Evolutionary conservation across 1,140 invertebrate genomes (phyloP), one percentile per base, ranked within the genome.

Genomic region (Hycleus phaleratus): DNA sequence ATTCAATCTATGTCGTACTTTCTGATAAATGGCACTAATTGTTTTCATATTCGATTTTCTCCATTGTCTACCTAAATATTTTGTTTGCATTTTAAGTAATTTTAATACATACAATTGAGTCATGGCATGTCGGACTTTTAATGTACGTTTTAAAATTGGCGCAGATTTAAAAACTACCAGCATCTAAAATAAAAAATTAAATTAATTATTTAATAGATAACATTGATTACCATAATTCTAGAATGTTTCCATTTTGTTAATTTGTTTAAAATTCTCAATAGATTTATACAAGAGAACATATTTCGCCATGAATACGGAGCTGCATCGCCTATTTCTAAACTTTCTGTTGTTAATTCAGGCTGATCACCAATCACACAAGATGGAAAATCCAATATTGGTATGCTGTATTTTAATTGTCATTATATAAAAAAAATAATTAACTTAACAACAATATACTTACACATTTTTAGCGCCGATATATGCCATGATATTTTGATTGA

Each of bases 201-300:
- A 42, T 6, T 45, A 46, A 10, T 42, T n/a, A 26, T 54, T n/a
- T 26, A 8, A 11, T 42, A n/a, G 25, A 43, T 9, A 54, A 32
- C 2, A n/a, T 24, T 46, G 12, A 52, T 71, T 74, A 88, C 86
- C 95, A 99, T 99, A 26, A 98, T 98, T 63, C 97, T 83, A 25
- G 95, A 97, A 75, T 98, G 95, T 75, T 98, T 99, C 93, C 95
- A 98, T 75, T 99, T 99, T 38, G 95, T 98, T 42, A 99, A 78
- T 79, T 99, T 99, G 74, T 99, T 99, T 24, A 99, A 81, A 68
- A 99, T 93, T 67, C 97, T 81, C 39, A 99, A 76, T 38, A 99
- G 75, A 82, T 99, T 99, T 47, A 99, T 97, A 71, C 95, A 98
- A 2, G 95, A 93, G 76, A 97, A 99, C 24, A 99, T 84, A 79